Evolutionary conservation across 2,113 vertebrate species (phyloP), one percentile per base, ranked within the genome.

Genomic region (Melanostigma gelatinosum): DNA sequence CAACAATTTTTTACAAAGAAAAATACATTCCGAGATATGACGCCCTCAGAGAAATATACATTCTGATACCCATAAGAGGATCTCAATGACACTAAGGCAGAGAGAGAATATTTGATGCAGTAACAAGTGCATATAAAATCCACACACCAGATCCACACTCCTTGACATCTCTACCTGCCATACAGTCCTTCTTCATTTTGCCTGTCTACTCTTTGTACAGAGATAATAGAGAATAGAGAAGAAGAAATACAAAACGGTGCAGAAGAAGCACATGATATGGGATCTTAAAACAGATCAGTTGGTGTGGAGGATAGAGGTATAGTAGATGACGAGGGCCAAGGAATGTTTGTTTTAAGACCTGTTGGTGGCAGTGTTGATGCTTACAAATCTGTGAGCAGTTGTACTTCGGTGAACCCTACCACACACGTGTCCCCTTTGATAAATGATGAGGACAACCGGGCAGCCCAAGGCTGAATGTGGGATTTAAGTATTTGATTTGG

Each of bases 281-380:
- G 42, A 72, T 34, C 6, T 38, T 61, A 20, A 18, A 66, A 67
- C 2, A 40, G 9, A 75, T 61, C 6, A 40, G 9, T 70, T 60
- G 48, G 3, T 4, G 42, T 10, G 3, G 29, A 36, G 16, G 9
- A 29, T 12, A 0, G 11, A 54, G 18, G 22, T 22, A n/a, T 6
- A 32, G 18, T 24, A 9, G 12, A 62, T 18, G 8, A 64, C n/a
- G 16, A 62, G 10, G 10, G 36, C 11, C 15, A 20, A 32, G 34
- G 60, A 27, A 60, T 27, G 6, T 50, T 77, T 77, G 24, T 7
- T 0, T 22, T 8, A 1, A 18, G 34, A 38, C 86, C 89, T 90
- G 88, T 68, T 84, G 92, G 89, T 85, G 92, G 91, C 92, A 93
- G 83, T 91, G 80, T 93, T 89, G 87, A 66, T 69, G 63, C 83